Evolutionary conservation across 2,888 invertebrate genomes (phyloP), one percentile per base, ranked within the genome.

Genomic region (Molorchus minor): DNA sequence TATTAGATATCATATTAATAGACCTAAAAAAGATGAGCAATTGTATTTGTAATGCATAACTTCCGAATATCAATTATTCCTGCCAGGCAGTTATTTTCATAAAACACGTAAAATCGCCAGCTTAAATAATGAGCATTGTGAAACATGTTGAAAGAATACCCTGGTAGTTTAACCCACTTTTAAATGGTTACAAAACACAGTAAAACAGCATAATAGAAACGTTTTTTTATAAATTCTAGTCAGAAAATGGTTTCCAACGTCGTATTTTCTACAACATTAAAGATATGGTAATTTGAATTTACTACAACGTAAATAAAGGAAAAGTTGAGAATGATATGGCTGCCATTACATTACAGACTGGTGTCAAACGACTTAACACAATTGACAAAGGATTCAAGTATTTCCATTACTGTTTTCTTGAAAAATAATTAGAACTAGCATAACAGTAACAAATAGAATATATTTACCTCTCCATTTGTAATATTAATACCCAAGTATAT

Each of bases 401-500:
- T 30, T 10, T 5, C 10, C 16, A 43, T 15, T 30, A 44, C 15
- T 12, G 15, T 41, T 35, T 41, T n/a, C 10, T 10, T 13, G 12
- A 3, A 20, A 40, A 33, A 30, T 17, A n/a, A 33, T 13, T 8
- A 20, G 12, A 15, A 20, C 2, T 36, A 43, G 15, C 13, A 25
- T 33, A 10, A 44, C 8, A 36, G 16, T 33, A 10, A 44, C 8
- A 36, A 25, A 13, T 13, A n/a, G 30, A 44, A n/a, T 54, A 43
- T 45, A 35, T n/a, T 38, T 85, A 91, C 92, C 89, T 94, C 94
- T 82, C 94, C 94, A 86, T 91, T 93, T 80, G 88, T 87, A 80
- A 92, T 88, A 85, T 94, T 92, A 85, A 94, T 92, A 71, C 94
- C 98, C 82, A 98, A 86, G 85, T 95, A 98, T 82, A 99, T 98